Conservation (phyloP, 2,113 vertebrate species). For the Progne subis region DNA sequence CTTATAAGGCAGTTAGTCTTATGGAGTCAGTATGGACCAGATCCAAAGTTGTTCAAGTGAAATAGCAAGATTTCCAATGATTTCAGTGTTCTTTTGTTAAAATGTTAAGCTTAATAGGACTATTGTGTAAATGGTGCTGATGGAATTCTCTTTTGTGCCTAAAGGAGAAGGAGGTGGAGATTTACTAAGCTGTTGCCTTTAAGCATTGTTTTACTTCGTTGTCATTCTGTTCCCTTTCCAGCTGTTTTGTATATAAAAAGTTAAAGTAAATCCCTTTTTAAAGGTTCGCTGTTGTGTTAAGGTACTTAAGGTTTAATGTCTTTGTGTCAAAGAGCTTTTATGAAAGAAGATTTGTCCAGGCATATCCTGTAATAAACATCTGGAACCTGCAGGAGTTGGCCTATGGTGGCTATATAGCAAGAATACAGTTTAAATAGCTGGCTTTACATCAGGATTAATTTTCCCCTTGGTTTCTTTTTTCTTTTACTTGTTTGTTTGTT, state of each 20-base stretch:
- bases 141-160: not conserved
- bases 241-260: conserved; percentile 20
- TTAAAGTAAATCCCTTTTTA: conserved; percentile 21
- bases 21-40: not conserved
- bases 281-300: conserved; percentile 18
- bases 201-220: conserved; percentile 44
- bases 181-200: not conserved
- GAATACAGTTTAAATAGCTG: not conserved
- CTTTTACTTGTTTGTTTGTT: not conserved
- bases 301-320: conserved; percentile 38
- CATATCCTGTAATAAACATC: conserved; percentile 56
- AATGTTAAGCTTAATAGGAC: not conserved
- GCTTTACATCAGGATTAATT: not conserved
- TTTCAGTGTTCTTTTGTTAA: conserved; percentile 37
- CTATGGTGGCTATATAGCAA: not conserved
- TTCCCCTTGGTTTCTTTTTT: not conserved
- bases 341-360: conserved; percentile 43
- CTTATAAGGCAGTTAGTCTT: conserved; percentile 13
- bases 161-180: not conserved
- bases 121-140: not conserved
- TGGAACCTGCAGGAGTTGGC: conserved; percentile 25
- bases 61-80: not conserved
- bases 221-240: conserved; percentile 16
- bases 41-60: conserved; percentile 17
- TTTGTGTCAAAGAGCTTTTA: conserved; percentile 26